A percentile compares a stretch with the other conserved stretches of the same genome.
These are phyloP conservation scores for Drosophila neotestacea DNA, from an alignment of 2,888 invertebrate genomes.

Conservation along the genomic window DNA sequence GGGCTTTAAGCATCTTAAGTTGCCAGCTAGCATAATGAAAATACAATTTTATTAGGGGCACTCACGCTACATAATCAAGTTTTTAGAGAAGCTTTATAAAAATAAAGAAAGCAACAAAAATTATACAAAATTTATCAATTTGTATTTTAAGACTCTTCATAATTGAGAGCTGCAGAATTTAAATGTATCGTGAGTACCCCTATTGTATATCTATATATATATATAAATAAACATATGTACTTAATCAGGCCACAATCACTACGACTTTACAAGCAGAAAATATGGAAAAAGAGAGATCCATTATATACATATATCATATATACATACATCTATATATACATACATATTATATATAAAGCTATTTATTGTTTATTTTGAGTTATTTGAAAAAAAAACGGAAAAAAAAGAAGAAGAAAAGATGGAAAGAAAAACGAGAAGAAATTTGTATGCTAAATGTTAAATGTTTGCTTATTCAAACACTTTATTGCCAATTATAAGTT, in stretches of 20 bases:
- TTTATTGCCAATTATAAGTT: slow-evolving; percentile 79
- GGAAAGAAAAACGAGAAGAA: slow-evolving; percentile 43
- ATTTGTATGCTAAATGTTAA: slow-evolving; percentile 77
- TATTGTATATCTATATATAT: slow-evolving; percentile 51
- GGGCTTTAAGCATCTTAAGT: slow-evolving; percentile 78
- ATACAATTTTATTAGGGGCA: slow-evolving; percentile 36
- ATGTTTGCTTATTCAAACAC: slow-evolving; percentile 78
- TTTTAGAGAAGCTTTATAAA: slow-evolving; percentile 2
- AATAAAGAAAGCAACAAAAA: not conserved
- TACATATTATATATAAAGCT: slow-evolving; percentile 56
- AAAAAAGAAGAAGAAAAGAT: not conserved
- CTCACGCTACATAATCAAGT: slow-evolving; percentile 13
- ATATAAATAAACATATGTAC: slow-evolving; percentile 49
- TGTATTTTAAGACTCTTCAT: not conserved
- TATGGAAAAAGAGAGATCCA: slow-evolving; percentile 42
- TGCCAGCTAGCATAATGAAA: slow-evolving; percentile 74
- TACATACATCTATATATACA: slow-evolving; percentile 35
- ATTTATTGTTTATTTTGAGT: slow-evolving; percentile 74
- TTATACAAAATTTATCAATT: slow-evolving; percentile 1
- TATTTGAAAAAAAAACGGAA: slow-evolving; percentile 46
- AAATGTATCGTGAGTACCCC: slow-evolving; percentile 30
- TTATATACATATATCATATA: slow-evolving; percentile 61
- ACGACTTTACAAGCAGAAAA: slow-evolving; percentile 59
- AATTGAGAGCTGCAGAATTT: slow-evolving; percentile 10
- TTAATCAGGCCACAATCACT: slow-evolving; percentile 79